Percentiles rank a stretch among this genome's conserved stretches.
Conservation (phyloP, 2,888 invertebrate genomes). For the Epinotia nisella region DNA sequence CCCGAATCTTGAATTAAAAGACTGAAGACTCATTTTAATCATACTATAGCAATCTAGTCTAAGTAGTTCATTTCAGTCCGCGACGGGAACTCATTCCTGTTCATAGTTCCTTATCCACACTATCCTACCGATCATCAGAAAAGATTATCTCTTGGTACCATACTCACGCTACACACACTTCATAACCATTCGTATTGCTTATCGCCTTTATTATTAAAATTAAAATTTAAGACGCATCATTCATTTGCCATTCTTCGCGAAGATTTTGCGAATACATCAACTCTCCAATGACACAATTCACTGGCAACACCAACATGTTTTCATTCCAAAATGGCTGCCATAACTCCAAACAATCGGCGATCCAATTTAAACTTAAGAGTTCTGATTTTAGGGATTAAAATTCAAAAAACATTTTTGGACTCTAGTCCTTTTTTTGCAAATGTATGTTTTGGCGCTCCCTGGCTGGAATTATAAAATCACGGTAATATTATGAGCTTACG, state of each 20-base stretch:
- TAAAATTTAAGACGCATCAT: conserved; percentile 45
- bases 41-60: no score
- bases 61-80: no score
- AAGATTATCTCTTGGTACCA: no score
- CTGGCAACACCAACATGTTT: conserved; percentile 47
- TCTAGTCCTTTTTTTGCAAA: background rate
- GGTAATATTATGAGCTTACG: conserved; percentile 56
- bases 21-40: no score
- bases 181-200: background rate
- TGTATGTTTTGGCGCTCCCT: conserved; percentile 26
- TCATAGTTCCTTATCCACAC: no score
- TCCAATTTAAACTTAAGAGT: background rate
- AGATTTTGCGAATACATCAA: conserved; percentile 56
- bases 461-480: conserved; percentile 64
- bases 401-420: conserved; percentile 19
- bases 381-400: background rate
- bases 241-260: conserved; percentile 47
- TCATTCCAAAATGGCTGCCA: background rate
- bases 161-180: background rate
- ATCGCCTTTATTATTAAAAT: conserved; percentile 9
- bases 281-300: conserved; percentile 52
- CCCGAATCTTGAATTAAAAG: no score
- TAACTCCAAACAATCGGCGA: background rate
- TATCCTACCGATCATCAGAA: no score
- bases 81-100: no score